Percentiles rank a stretch among this genome's conserved stretches.
These are phyloP conservation scores for Myotis vivesi DNA, from an alignment of 2,797 vertebrate species.

Conservation along the genomic window DNA sequence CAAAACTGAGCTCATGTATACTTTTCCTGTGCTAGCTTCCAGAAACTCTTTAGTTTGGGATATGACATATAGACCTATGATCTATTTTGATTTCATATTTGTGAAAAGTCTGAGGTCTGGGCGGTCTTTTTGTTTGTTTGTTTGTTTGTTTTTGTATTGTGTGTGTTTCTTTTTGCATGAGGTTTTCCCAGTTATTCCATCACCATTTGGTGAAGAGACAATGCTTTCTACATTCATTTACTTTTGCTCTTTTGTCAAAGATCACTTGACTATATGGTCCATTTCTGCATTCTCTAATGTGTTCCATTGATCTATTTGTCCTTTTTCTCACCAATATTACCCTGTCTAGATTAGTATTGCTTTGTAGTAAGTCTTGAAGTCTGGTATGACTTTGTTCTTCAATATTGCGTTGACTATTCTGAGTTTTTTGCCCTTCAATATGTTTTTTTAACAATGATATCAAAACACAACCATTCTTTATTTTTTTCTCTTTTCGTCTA, in stretches of 20 bases:
- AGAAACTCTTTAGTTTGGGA: not conserved
- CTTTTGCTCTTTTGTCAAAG: not conserved
- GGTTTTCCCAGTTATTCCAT: not conserved
- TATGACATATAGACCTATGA: not conserved
- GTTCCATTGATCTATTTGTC: not conserved
- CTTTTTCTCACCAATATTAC: not conserved
- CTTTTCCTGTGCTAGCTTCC: not conserved
- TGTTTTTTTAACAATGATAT: not conserved
- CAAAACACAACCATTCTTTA: not conserved
- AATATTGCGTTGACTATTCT: not conserved
- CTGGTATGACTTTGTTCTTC: not conserved
- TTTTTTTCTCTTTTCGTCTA: not conserved
- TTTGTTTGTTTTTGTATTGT: too few relatives aligned
- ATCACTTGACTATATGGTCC: not conserved
- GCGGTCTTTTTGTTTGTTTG: too few relatives aligned
- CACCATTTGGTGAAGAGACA: not conserved
- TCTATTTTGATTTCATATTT: not conserved
- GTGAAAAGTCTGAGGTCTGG: not conserved
- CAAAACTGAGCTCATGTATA: not conserved
- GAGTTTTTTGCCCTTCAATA: not conserved
- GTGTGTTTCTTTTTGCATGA: not conserved
- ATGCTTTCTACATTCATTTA: not conserved
- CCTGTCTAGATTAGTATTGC: not conserved
- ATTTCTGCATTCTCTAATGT: not conserved
- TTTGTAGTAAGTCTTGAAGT: not conserved